phyloP scores from a whole-genome alignment of 2,797 vertebrate genomes.

The Paguma larvata region DNA sequence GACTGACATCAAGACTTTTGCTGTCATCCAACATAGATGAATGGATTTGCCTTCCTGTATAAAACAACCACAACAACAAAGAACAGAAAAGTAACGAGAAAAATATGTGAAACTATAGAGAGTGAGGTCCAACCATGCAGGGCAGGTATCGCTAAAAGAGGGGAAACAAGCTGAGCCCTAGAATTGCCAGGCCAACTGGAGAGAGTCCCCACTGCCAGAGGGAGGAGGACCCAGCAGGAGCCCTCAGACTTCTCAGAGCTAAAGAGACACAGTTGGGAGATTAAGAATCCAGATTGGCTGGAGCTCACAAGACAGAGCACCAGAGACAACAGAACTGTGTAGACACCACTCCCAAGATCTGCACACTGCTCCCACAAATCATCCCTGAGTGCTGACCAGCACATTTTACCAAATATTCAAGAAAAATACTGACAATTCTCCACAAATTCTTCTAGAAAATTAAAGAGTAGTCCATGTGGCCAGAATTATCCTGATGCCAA shows the following conservation, averaged over 20 bases:
- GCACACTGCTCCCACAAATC: neutral
- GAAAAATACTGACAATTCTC: neutral
- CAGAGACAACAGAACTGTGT: neutral
- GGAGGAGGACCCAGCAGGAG: neutral
- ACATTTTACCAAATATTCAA: neutral
- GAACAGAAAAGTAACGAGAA: neutral
- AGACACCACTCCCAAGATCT: neutral
- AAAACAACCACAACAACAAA: neutral
- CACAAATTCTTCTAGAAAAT: neutral
- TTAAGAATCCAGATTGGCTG: neutral
- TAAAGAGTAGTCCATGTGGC: neutral
- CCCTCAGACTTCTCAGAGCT: neutral
- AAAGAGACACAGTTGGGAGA: neutral
- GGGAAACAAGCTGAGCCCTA: neutral
- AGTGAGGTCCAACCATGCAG: neutral
- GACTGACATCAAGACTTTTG: neutral
- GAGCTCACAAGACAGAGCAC: neutral
- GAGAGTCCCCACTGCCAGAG: neutral
- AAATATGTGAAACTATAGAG: neutral
- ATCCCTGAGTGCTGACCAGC: no score
- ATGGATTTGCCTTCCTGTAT: neutral
- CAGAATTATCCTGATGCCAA: neutral
- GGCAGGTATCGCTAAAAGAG: neutral
- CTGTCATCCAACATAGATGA: neutral
- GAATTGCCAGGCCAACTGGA: no score